Conservation (phyloP, 2,113 vertebrate genomes). For the Eulemur macaco region DNA sequence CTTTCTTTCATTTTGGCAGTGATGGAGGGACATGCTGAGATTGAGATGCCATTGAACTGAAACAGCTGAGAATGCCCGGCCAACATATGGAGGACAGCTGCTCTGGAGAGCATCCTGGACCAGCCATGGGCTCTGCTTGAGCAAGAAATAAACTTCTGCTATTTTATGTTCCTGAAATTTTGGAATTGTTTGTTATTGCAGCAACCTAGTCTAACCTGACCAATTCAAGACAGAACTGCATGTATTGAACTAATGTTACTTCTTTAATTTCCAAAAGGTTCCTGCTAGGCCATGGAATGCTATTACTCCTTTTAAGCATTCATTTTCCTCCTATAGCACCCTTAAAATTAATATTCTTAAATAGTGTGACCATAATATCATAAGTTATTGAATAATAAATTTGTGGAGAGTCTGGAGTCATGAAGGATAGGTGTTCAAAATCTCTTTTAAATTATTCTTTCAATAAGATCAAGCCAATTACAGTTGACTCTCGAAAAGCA, state of each 20-base stretch:
- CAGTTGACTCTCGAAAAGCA: background rate
- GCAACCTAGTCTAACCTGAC: background rate
- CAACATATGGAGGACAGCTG: conserved; percentile 57
- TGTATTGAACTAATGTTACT: background rate
- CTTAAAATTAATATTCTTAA: background rate
- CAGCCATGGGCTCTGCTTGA: background rate
- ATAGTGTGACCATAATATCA: background rate
- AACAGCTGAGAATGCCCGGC: background rate
- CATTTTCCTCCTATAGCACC: background rate
- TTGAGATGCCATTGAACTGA: background rate
- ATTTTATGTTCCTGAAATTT: conserved; percentile 26
- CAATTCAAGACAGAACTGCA: conserved; percentile 30
- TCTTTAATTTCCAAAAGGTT: background rate
- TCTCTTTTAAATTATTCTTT: conserved; percentile 5
- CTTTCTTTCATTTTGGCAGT: background rate
- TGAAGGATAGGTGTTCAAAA: background rate
- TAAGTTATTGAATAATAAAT: background rate
- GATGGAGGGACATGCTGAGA: background rate
- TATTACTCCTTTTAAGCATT: background rate
- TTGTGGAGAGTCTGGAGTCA: background rate
- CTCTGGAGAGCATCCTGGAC: background rate
- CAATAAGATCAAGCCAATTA: background rate
- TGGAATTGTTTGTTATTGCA: conserved; percentile 36
- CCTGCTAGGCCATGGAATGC: background rate
- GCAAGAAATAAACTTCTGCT: background rate